Evolutionary conservation across 1,140 invertebrate species (phyloP), one percentile per base, ranked within the genome.

Genomic region (Macrobrachium rosenbergii): DNA sequence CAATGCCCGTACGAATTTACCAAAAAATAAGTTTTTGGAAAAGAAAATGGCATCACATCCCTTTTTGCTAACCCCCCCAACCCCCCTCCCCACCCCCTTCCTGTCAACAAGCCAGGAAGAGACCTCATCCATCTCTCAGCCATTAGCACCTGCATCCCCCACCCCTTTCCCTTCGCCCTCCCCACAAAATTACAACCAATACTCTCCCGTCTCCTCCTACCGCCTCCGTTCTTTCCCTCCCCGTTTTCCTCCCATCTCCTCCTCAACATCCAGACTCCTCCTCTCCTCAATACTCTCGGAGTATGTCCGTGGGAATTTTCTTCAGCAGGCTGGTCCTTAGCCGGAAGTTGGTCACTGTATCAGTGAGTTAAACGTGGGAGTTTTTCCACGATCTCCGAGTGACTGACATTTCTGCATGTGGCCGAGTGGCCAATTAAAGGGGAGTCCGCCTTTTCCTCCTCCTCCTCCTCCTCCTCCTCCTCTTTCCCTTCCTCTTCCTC

Each of bases 351-450:
- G 83, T 84, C 83, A 84, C 73, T 84, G 83, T 84, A 84, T 78
- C 83, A 84, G 83, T 76, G 83, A 77, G 83, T n/a, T 84, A 84
- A 84, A 84, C 75, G 83, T 84, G 83, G 83, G 83, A 84, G 67
- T 84, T 84, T 83, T 84, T 84, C 83, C 83, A n/a, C 60, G 83
- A 28, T 63, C 76, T 37, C 7, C 45, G 8, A 82, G 58, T 67
- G 67, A 37, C 19, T 81, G 43, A 45, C 21, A 17, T 37, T 60
- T 37, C 45, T 62, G 76, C 23, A 58, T 78, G 45, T 78, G 45
- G 52, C 16, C 58, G 45, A 58, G 58, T 59, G 7, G 43, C 12
- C 69, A 23, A 72, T 23, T 28, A 16, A 23, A 72, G 23, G 2
- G 43, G 69, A n/a, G 52, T 23, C 52, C 21, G 14, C 10, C 37